These are phyloP conservation scores for Bombyx mandarina DNA, from an alignment of 1,140 invertebrate species.

Conservation along the genomic window DNA sequence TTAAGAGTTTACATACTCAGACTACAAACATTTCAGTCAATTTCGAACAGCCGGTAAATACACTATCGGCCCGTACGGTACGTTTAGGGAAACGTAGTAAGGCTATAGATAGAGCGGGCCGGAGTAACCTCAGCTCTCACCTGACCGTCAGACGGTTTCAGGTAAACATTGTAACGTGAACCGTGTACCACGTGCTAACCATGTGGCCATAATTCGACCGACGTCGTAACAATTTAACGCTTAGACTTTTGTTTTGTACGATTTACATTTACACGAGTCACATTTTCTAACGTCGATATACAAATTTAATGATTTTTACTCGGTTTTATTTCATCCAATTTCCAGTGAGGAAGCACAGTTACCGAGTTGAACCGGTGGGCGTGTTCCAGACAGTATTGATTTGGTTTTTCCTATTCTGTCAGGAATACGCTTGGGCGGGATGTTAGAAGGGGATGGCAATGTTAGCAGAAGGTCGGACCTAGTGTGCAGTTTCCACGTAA, in stretches of 20 bases:
- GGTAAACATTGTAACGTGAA: constrained; percentile 66
- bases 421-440: constrained; percentile 19
- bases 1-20: constrained; percentile 24
- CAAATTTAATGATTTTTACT: constrained; percentile 59
- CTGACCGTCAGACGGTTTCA: constrained; percentile 52
- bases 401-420: constrained; percentile 48
- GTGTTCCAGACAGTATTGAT: constrained; percentile 67
- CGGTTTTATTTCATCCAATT: constrained; percentile 67
- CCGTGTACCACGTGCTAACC: constrained; percentile 49
- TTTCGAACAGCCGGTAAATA: constrained; percentile 7
- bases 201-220: constrained; percentile 21
- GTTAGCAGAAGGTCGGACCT: constrained; percentile 46
- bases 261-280: constrained; percentile 2
- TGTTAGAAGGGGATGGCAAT: constrained; percentile 32
- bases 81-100: too few relatives aligned
- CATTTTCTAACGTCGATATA: constrained; percentile 30
- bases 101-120: constrained; percentile 7
- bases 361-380: constrained; percentile 59
- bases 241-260: not conserved
- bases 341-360: constrained; percentile 64
- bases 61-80: too few relatives aligned
- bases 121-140: constrained; percentile 41
- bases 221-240: not conserved
- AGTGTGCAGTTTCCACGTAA: constrained; percentile 62
- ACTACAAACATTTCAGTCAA: constrained; percentile 34